phyloP scores from a whole-genome alignment of 2,888 invertebrate species.

The Trichogramma evanescens region DNA sequence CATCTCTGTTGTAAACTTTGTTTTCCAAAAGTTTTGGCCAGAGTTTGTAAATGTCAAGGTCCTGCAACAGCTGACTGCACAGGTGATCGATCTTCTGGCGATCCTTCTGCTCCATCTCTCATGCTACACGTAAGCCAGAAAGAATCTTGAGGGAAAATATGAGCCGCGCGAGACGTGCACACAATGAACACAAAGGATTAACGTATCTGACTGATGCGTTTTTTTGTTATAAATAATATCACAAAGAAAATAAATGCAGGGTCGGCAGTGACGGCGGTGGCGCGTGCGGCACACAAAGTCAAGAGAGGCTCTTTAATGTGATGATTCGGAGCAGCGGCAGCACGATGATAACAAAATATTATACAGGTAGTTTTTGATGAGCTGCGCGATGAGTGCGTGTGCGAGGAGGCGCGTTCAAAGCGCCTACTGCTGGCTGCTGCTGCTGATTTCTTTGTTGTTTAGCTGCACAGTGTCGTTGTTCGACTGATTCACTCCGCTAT shows the following conservation, averaged over 20 bases:
- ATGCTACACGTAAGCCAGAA: not conserved
- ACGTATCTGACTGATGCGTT: too few species aligned
- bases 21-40: conserved; percentile 39
- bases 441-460: not conserved
- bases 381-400: too few species aligned
- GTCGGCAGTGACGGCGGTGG: too few species aligned
- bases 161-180: too few species aligned
- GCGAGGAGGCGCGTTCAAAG: conserved; percentile 5
- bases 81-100: conserved; percentile 30
- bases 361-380: too few species aligned
- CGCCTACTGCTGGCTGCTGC: conserved; percentile 5
- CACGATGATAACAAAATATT: too few species aligned
- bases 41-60: conserved; percentile 29
- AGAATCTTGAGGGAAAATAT: not conserved
- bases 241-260: conserved; percentile 1
- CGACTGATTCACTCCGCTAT: conserved; percentile 17
- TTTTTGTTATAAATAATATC: not conserved
- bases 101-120: conserved; percentile 33
- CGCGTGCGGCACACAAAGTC: too few species aligned
- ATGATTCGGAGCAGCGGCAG: too few species aligned
- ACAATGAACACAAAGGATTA: too few species aligned
- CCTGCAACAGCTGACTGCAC: conserved; percentile 27
- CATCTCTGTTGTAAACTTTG: conserved; percentile 35
- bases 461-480: conserved; percentile 11
- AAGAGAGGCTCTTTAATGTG: too few species aligned